These are phyloP conservation scores for Galeruca laticollis DNA, from an alignment of 2,888 invertebrate species.

Conservation along the genomic window DNA sequence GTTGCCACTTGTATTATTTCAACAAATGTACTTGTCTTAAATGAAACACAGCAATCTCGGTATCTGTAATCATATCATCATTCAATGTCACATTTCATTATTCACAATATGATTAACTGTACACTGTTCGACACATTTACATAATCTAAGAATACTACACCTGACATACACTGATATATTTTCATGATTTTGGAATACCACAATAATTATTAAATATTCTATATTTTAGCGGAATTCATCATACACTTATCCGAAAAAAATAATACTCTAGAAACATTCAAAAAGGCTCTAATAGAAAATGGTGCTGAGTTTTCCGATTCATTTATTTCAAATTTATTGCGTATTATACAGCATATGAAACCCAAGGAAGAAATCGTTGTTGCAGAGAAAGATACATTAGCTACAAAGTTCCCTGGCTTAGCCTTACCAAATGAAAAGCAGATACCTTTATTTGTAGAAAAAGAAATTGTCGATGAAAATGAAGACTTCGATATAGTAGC, in stretches of 20 bases:
- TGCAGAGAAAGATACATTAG: conserved; percentile 69
- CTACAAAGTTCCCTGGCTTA: conserved; percentile 82
- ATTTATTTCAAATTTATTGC: conserved; percentile 89
- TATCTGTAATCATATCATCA: too few relatives aligned
- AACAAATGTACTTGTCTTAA: too few relatives aligned
- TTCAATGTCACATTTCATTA: too few relatives aligned
- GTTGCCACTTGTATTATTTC: too few relatives aligned
- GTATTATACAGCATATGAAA: conserved; percentile 97
- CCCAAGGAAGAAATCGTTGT: conserved; percentile 65
- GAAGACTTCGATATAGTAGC: conserved; percentile 71
- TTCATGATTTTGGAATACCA: too few relatives aligned
- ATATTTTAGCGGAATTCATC: conserved; percentile 91
- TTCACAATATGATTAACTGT: too few relatives aligned
- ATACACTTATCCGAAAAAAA: conserved; percentile 93
- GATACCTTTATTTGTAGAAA: conserved; percentile 64
- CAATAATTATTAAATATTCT: conserved; percentile 15
- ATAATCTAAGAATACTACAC: too few relatives aligned
- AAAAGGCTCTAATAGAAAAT: conserved; percentile 88
- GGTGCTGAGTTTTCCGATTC: conserved; percentile 98
- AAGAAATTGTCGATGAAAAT: conserved; percentile 52
- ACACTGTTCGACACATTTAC: too few relatives aligned
- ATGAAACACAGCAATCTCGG: too few relatives aligned
- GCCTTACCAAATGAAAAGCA: conserved; percentile 83
- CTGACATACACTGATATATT: too few relatives aligned
- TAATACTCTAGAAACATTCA: conserved; percentile 87